Evolutionary conservation across 2,113 vertebrate species (phyloP).

Genomic region (Ifrita kowaldi): DNA sequence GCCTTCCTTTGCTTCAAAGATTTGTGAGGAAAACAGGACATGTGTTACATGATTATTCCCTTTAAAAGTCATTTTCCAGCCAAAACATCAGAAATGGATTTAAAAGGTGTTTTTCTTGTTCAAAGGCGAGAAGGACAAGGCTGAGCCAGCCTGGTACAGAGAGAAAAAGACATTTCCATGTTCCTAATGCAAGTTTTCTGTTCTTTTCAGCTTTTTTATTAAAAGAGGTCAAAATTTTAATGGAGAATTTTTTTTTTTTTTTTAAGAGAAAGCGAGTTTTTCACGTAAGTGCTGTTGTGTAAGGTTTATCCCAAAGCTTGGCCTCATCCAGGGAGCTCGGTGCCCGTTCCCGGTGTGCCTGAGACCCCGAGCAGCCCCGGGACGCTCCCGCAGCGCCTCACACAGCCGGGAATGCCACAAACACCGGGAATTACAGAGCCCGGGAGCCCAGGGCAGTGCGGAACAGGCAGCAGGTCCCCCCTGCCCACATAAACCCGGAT

Average conservation of each 20-base stretch:
- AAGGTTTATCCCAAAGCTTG: not conserved
- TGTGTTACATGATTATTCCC: not conserved
- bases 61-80: not conserved
- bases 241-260: not conserved
- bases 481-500: not conserved
- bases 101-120: not conserved
- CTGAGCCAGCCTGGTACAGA: rapidly evolving
- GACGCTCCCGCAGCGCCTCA: not conserved
- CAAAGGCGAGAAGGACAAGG: not conserved
- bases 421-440: rapidly evolving
- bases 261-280: not conserved
- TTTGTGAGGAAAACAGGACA: not conserved
- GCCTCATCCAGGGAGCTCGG: not conserved
- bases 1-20: not conserved
- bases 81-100: not conserved
- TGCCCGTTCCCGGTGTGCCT: rapidly evolving
- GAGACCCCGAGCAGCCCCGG: not conserved
- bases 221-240: not conserved
- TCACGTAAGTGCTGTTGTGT: rapidly evolving
- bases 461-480: not conserved
- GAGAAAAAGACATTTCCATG: not conserved
- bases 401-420: not conserved
- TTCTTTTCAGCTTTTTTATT: not conserved
- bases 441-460: rapidly evolving
- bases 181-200: not conserved